A percentile compares a stretch with the other conserved stretches of the same genome.
Conservation (phyloP, 2,113 vertebrate genomes). For the Clupea harengus region DNA sequence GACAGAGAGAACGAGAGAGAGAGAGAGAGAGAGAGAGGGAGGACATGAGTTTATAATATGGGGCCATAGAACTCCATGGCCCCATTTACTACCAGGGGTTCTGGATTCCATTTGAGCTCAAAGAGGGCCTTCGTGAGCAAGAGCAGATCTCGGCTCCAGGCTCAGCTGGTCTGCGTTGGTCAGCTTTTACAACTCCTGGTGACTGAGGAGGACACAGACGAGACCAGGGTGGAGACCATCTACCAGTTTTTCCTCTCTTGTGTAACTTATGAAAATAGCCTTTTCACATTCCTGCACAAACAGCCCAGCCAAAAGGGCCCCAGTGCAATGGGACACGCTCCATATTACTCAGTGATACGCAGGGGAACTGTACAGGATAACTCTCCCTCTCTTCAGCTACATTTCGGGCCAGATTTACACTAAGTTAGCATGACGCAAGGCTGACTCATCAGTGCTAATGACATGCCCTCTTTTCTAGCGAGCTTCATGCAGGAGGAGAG, state of each 20-base stretch:
- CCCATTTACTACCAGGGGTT: slow-evolving; percentile 17
- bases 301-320: background rate
- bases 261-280: background rate
- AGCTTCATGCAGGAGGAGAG: background rate
- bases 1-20: background rate
- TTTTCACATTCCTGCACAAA: background rate
- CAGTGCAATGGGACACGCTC: background rate
- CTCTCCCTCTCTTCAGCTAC: background rate
- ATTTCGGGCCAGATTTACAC: background rate
- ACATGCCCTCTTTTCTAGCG: background rate
- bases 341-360: background rate
- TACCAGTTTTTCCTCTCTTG: background rate
- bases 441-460: background rate
- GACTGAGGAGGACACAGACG: background rate
- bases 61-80: slow-evolving; percentile 22
- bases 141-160: slow-evolving; percentile 25
- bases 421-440: background rate
- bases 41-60: slow-evolving; percentile 22
- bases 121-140: slow-evolving; percentile 33
- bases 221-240: background rate
- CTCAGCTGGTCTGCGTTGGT: background rate
- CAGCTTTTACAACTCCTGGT: background rate
- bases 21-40: background rate
- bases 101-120: slow-evolving; percentile 46
- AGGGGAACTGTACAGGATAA: background rate